Percentiles rank a stretch among this genome's conserved stretches.
Evolutionary conservation across 2,797 vertebrate genomes (phyloP).

Genomic region (Toxotes lorentzi): DNA sequence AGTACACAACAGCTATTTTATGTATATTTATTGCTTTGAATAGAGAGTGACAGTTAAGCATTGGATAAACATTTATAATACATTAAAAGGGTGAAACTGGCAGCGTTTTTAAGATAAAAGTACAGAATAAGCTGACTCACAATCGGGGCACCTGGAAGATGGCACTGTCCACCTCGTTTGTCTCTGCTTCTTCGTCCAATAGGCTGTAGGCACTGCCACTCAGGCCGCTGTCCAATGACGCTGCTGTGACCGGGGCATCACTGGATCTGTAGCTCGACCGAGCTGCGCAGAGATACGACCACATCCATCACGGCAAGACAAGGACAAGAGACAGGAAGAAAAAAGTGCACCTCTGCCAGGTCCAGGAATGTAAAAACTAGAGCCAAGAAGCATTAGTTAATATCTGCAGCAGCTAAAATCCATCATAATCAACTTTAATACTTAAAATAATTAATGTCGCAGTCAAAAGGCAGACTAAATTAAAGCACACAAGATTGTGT

Average conservation of each 20-base stretch:
- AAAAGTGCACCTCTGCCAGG: constrained; percentile 30
- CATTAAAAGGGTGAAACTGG: neutral
- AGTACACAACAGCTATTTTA: neutral
- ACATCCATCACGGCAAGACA: constrained; percentile 55
- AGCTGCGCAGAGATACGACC: constrained; percentile 87
- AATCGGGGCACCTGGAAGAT: constrained; percentile 96
- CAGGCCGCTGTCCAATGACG: constrained; percentile 93
- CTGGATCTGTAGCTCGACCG: constrained; percentile 89
- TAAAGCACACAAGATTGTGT: constrained; percentile 25
- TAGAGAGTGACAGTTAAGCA: neutral
- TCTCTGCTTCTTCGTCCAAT: constrained; percentile 91
- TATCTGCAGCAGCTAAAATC: constrained; percentile 27
- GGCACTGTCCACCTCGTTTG: constrained; percentile 91
- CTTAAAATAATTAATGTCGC: neutral
- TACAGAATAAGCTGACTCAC: constrained; percentile 83
- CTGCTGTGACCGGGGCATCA: constrained; percentile 93
- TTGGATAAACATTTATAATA: neutral
- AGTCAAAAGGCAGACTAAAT: constrained; percentile 22
- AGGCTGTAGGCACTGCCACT: constrained; percentile 94
- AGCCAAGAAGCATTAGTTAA: constrained; percentile 39
- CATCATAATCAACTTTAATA: constrained; percentile 13
- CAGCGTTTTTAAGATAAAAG: neutral
- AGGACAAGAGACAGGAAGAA: constrained; percentile 44
- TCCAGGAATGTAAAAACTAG: constrained; percentile 66
- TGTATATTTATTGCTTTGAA: neutral